Conservation (phyloP, 64 coral and sea anemone species). For the Porites australiensis region DNA sequence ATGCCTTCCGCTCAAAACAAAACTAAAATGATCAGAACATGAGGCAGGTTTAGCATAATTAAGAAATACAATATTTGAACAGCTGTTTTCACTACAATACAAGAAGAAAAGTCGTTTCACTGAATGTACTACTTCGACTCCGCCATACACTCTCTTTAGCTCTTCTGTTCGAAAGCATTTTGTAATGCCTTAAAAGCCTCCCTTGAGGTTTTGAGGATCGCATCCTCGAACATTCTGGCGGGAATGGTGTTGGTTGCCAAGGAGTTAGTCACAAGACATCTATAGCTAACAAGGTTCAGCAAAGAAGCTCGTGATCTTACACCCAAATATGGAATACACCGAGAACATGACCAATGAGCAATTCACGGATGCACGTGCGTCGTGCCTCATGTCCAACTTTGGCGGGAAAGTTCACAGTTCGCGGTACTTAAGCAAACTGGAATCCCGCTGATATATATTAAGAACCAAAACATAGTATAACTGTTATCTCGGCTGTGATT, state of each 20-base stretch:
- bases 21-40: too few relatives aligned
- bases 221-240: conserved; percentile 56
- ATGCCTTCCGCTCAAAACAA: too few relatives aligned
- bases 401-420: conserved; percentile 39
- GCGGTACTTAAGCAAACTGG: background rate
- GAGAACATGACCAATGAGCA: conserved; percentile 33
- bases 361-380: background rate
- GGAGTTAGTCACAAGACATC: conserved; percentile 60
- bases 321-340: conserved; percentile 10
- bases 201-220: too few relatives aligned
- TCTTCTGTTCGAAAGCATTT: too few relatives aligned
- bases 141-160: too few relatives aligned
- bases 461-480: background rate
- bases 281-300: background rate
- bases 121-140: too few relatives aligned
- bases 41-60: too few relatives aligned
- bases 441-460: background rate
- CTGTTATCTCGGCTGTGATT: background rate
- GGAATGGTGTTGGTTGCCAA: conserved; percentile 3
- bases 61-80: too few relatives aligned
- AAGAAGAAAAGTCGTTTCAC: too few relatives aligned
- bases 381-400: background rate
- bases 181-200: too few relatives aligned
- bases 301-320: conserved; percentile 48
- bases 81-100: too few relatives aligned